Conservation (phyloP, 2,113 vertebrate genomes). For the Semicossyphus pulcher region DNA sequence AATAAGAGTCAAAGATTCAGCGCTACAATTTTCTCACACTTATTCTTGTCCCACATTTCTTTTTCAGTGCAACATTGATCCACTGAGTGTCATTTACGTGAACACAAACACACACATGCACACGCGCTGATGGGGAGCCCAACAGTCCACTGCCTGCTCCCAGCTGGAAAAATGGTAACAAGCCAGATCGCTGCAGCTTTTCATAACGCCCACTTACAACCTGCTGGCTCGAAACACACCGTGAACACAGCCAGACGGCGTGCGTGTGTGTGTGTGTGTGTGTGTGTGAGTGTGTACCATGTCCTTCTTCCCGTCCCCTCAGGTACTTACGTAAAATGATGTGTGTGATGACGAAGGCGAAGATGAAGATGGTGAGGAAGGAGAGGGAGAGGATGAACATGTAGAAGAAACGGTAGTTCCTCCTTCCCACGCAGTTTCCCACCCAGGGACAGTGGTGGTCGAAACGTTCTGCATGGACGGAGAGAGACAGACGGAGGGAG, state of each 20-base stretch:
- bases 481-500: constrained; percentile 2
- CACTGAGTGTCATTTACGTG: constrained; percentile 11
- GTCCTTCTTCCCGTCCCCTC: background rate
- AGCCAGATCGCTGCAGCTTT: constrained; percentile 66
- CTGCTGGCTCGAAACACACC: constrained; percentile 58
- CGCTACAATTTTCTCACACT: background rate
- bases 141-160: constrained; percentile 49
- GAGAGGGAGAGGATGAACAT: constrained; percentile 99
- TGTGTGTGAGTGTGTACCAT: constrained; percentile 16
- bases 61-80: constrained; percentile 21
- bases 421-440: constrained; percentile 99
- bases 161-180: constrained; percentile 57
- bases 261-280: constrained; percentile 2
- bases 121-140: constrained; percentile 1
- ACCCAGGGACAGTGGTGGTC: constrained; percentile 99
- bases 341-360: constrained; percentile 97
- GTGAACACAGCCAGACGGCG: constrained; percentile 39
- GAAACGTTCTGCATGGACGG: constrained; percentile 91
- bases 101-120: constrained; percentile 16
- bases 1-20: too few species aligned
- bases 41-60: constrained; percentile 10
- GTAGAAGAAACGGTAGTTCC: constrained; percentile 99
- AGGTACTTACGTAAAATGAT: constrained; percentile 95
- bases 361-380: constrained; percentile 99
- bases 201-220: constrained; percentile 71